A percentile compares a stretch with the other conserved stretches of the same genome.
phyloP scores from a whole-genome alignment of 2,797 vertebrate genomes.

The Girardinus metallicus region DNA sequence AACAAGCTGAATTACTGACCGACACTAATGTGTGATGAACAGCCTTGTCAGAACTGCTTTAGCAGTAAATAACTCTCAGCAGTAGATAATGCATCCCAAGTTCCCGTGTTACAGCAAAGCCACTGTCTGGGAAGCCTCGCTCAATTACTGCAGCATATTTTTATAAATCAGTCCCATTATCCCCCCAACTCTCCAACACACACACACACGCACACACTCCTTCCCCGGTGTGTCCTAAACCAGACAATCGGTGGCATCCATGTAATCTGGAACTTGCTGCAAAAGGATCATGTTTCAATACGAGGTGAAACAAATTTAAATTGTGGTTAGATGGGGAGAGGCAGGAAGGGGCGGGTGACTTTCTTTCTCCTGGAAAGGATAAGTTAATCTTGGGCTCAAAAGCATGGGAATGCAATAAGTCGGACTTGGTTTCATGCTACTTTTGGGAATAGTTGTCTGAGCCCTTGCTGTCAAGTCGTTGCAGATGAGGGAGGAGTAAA shows the following conservation, averaged over 20 bases:
- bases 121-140: slow-evolving; percentile 59
- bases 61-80: slow-evolving; percentile 44
- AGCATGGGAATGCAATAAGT: slow-evolving; percentile 17
- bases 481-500: slow-evolving; percentile 9
- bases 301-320: slow-evolving; percentile 66
- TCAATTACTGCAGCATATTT: slow-evolving; percentile 63
- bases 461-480: slow-evolving; percentile 29
- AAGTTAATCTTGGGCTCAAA: slow-evolving; percentile 27
- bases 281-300: slow-evolving; percentile 61
- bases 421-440: slow-evolving; percentile 14
- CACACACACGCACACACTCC: neutral
- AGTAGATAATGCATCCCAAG: slow-evolving; percentile 40
- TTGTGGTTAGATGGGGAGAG: slow-evolving; percentile 18
- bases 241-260: slow-evolving; percentile 59
- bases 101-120: slow-evolving; percentile 41
- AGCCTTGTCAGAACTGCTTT: slow-evolving; percentile 38
- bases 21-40: slow-evolving; percentile 42
- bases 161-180: slow-evolving; percentile 9
- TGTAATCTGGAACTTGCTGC: slow-evolving; percentile 68
- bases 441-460: slow-evolving; percentile 22
- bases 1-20: slow-evolving; percentile 28
- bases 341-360: slow-evolving; percentile 4
- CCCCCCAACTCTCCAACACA: neutral
- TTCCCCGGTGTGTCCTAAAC: slow-evolving; percentile 1
- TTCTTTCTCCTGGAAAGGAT: slow-evolving; percentile 15